Base-by-base conservation (phyloP, 2,888 invertebrate genomes). In the Thymelicus acteon region DNA sequence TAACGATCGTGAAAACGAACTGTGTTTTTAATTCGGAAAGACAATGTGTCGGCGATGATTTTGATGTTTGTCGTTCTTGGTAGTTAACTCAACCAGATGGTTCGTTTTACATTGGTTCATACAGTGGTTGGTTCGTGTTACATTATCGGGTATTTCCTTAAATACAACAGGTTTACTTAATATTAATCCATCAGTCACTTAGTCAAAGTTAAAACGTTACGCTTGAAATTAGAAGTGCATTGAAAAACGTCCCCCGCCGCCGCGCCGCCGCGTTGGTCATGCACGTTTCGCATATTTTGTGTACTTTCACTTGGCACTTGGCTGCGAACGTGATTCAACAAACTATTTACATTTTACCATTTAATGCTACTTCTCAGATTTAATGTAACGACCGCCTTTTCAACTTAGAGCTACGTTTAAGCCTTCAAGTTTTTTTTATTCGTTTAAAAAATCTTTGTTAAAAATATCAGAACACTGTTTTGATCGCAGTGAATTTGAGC, bases 271-370 rank as follows among this genome's bases (percentile, higher is more conserved):
- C 48, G 24, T 13, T 49, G 31, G 64, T 60, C 60, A 65, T 60
- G 77, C 76, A 75, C 77, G 79, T 75, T 76, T 78, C 77, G 77
- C 79, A 80, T 78, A 77, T 77, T 81, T 82, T 79, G 81, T 78
- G 76, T 76, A 80, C 85, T 86, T 85, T 85, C 86, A 80, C 84
- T 82, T 81, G 81, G 82, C 84, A 76, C 75, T 75, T 74, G 74
- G 71, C 77, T 73, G 74, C 75, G 75, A 78, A 72, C 75, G 76
- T 75, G 75, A 77, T 74, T 48, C 67, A 61, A 65, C 65, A 66
- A 66, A 61, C 66, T 66, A 52, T 49, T 60, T 54, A 60, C 40
- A 70, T 60, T 70, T 44, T n/a, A 49, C 47, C 39, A 61, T 48
- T 60, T 60, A 15, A 60, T 37, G 60, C 31, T 54, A 31, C 60